phyloP scores from a whole-genome alignment of 2,888 invertebrate species.

The Ochlodes sylvanus region DNA sequence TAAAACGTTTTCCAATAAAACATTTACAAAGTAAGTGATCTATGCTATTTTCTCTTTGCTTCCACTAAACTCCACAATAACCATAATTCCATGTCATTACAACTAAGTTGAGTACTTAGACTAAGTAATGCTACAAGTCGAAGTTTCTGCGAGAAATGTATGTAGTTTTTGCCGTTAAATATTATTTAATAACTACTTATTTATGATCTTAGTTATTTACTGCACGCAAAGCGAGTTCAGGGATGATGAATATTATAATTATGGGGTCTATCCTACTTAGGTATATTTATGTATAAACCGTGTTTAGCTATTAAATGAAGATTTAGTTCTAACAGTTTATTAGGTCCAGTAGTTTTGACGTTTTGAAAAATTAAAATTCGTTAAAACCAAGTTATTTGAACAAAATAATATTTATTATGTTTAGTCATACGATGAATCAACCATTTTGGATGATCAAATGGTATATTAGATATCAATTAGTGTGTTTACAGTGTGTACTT shows the following conservation, averaged over 20 bases:
- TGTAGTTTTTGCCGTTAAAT: constrained; percentile 11
- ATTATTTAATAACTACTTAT: constrained; percentile 28
- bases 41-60: constrained; percentile 3
- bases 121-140: constrained; percentile 22
- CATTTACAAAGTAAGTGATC: background rate
- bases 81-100: background rate
- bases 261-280: background rate
- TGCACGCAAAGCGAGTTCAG: constrained; percentile 19
- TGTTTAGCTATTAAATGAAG: no score
- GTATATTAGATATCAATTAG: no score
- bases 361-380: no score
- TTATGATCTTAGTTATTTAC: constrained; percentile 8
- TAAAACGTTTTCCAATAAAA: no score
- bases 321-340: no score
- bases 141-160: constrained; percentile 19
- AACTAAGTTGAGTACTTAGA: constrained; percentile 2
- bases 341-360: no score
- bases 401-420: no score
- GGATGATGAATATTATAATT: constrained; percentile 20
- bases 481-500: no score
- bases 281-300: no score
- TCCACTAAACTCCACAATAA: constrained; percentile 5
- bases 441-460: no score
- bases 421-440: no score
- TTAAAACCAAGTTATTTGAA: no score